Evolutionary conservation across 2,888 invertebrate species (phyloP).

Genomic region (Tetramorium bicarinatum): DNA sequence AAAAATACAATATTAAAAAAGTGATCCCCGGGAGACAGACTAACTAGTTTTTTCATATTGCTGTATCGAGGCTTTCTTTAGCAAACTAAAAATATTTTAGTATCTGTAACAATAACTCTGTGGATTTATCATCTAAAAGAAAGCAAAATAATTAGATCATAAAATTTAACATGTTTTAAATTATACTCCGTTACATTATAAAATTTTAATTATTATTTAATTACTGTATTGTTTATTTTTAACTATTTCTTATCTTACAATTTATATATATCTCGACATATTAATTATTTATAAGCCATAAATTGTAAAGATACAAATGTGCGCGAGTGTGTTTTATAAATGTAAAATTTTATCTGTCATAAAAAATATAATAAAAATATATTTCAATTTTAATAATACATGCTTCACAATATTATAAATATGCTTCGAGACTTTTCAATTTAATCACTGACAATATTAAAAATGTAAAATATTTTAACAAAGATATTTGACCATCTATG

Average conservation of each 20-base stretch:
- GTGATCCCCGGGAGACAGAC: constrained; percentile 1
- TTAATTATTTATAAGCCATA: background rate
- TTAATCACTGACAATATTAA: background rate
- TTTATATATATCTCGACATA: background rate
- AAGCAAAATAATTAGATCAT: background rate
- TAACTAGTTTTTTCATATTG: constrained; percentile 21
- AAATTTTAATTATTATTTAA: background rate
- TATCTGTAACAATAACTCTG: background rate
- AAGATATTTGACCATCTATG: background rate
- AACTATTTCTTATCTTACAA: background rate
- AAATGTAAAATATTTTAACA: background rate
- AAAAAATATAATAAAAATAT: background rate
- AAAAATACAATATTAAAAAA: constrained; percentile 47
- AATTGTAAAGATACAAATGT: background rate
- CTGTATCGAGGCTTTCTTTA: background rate
- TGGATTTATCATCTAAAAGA: background rate
- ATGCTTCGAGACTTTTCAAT: background rate
- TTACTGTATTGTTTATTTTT: background rate
- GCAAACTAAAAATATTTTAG: background rate
- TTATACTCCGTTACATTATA: background rate
- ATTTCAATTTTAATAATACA: background rate
- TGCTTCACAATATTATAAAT: background rate
- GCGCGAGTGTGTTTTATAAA: background rate
- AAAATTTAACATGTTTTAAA: background rate
- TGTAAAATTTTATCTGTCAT: background rate